phyloP scores from a whole-genome alignment of 2,113 vertebrate genomes.

The Hypomesus transpacificus region DNA sequence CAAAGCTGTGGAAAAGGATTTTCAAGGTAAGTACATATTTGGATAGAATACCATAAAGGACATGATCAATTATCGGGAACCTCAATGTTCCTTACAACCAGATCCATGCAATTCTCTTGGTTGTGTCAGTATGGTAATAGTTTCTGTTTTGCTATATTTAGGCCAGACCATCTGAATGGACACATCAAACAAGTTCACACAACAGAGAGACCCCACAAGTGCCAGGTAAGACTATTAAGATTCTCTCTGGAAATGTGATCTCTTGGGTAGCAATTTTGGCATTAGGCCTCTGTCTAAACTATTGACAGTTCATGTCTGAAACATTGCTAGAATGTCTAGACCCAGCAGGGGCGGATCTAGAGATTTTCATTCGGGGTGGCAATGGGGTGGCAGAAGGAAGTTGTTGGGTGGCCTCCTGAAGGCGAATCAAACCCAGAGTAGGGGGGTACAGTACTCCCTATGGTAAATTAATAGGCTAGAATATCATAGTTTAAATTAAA shows the following conservation, averaged over 20 bases:
- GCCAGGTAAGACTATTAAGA: conserved; percentile 84
- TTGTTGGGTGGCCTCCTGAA: too few relatives aligned
- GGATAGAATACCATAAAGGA: background rate
- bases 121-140: background rate
- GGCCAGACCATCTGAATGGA: conserved; percentile 97
- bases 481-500: too few relatives aligned
- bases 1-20: conserved; percentile 99
- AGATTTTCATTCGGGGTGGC: too few relatives aligned
- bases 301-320: background rate
- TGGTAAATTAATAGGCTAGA: too few relatives aligned
- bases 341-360: too few relatives aligned
- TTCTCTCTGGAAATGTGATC: background rate
- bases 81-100: too few relatives aligned
- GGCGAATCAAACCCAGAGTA: too few relatives aligned
- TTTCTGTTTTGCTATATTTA: conserved; percentile 48
- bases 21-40: conserved; percentile 83
- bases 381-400: too few relatives aligned
- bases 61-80: too few relatives aligned
- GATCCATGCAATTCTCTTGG: background rate
- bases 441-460: too few relatives aligned
- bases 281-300: background rate
- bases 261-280: background rate
- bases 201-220: conserved; percentile 98
- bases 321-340: background rate
- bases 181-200: conserved; percentile 99